phyloP scores from a whole-genome alignment of 1,140 invertebrate species.

The Caerostris extrusa region DNA sequence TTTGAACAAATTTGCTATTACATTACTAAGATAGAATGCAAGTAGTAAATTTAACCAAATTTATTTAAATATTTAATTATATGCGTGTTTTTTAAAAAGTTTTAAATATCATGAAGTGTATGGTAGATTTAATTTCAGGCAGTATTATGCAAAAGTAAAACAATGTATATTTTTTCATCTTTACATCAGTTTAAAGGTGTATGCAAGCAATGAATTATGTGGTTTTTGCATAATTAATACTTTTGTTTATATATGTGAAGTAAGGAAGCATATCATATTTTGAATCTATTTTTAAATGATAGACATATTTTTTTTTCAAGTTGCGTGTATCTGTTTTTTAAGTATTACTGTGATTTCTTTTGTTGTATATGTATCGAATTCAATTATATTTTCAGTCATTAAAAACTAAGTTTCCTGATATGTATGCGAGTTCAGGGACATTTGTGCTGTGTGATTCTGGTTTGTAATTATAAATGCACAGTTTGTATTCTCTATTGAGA shows the following conservation, averaged over 20 bases:
- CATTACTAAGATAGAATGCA: too few species aligned
- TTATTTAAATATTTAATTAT: too few species aligned
- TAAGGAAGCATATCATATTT: background rate
- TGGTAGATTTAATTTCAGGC: too few species aligned
- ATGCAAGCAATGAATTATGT: too few species aligned
- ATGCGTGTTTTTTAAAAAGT: too few species aligned
- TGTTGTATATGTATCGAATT: background rate
- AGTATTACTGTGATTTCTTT: background rate
- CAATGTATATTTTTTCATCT: too few species aligned
- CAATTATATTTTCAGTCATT: background rate
- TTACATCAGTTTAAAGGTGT: too few species aligned
- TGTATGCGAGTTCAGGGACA: background rate
- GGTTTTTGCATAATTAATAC: too few species aligned
- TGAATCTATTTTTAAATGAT: background rate
- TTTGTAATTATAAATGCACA: conserved; percentile 56
- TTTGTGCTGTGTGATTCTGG: background rate
- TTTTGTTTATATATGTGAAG: background rate
- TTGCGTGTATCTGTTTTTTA: background rate
- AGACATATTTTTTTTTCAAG: background rate
- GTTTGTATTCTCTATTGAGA: conserved; percentile 62
- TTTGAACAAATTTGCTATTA: too few species aligned
- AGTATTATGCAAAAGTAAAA: too few species aligned
- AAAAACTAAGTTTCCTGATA: background rate
- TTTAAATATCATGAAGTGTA: too few species aligned
- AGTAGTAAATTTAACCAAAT: too few species aligned